These are phyloP conservation scores for Sarcophaga bullata DNA, from an alignment of 1,140 invertebrate species.

Conservation along the genomic window DNA sequence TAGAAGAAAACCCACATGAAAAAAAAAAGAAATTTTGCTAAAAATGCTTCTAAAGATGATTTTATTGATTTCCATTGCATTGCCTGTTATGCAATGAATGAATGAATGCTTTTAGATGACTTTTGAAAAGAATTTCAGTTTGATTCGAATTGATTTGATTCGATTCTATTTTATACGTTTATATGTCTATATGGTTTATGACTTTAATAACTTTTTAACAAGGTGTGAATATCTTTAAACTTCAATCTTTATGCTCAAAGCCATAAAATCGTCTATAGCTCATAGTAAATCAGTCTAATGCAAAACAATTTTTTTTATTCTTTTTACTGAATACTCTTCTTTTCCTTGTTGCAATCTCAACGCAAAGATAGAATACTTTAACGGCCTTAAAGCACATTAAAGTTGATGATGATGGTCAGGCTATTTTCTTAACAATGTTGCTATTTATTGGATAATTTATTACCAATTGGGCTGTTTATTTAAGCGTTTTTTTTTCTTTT, in stretches of 20 bases:
- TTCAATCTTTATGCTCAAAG: slow-evolving; percentile 36
- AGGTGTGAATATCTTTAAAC: slow-evolving; percentile 36
- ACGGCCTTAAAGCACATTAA: not conserved
- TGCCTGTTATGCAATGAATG: not conserved
- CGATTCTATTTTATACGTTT: not conserved
- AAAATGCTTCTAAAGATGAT: not conserved
- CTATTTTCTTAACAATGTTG: slow-evolving; percentile 10
- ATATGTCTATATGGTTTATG: slow-evolving; percentile 12
- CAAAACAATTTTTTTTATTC: not conserved
- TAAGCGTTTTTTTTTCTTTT: too few species aligned
- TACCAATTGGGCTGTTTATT: too few species aligned
- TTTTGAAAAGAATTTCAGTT: slow-evolving; percentile 3
- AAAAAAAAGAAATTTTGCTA: too few species aligned
- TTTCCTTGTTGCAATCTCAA: not conserved
- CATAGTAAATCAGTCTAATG: slow-evolving; percentile 31
- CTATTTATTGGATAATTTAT: not conserved
- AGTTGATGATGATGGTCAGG: not conserved
- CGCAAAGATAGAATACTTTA: not conserved
- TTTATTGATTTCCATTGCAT: slow-evolving; percentile 7
- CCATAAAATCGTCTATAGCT: slow-evolving; percentile 36
- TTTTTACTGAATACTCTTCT: not conserved
- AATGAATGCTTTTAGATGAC: not conserved
- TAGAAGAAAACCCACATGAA: not conserved
- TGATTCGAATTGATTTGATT: not conserved
- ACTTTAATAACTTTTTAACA: slow-evolving; percentile 36